Conservation (phyloP, 2,797 vertebrate species). For the Galaxias olidus region DNA sequence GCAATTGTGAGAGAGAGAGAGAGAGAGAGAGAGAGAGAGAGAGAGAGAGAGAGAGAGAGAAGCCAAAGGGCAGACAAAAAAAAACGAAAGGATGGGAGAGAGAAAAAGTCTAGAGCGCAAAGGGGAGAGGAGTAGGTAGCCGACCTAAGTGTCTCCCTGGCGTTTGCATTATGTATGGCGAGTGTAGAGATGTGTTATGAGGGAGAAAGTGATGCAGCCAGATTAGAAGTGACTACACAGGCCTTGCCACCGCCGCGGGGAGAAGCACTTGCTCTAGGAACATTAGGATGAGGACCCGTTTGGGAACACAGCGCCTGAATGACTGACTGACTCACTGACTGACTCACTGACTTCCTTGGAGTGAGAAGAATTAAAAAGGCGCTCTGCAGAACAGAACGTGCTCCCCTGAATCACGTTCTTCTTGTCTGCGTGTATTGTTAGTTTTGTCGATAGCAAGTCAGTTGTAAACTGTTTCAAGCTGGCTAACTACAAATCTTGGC, state of each 20-base stretch:
- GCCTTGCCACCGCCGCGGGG: too few species aligned
- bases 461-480: too few species aligned
- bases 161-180: conserved; percentile 69
- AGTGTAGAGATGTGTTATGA: conserved; percentile 68
- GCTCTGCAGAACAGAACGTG: too few species aligned
- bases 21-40: background rate
- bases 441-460: too few species aligned
- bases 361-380: conserved; percentile 58
- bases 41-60: background rate
- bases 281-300: conserved; percentile 61
- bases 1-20: background rate
- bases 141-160: conserved; percentile 55
- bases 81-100: background rate
- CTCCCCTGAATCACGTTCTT: too few species aligned
- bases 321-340: too few species aligned
- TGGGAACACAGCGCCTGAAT: conserved; percentile 41
- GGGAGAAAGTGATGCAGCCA: conserved; percentile 61
- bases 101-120: background rate
- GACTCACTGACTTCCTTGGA: conserved; percentile 35
- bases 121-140: background rate
- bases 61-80: background rate
- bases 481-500: too few species aligned
- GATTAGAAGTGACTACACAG: conserved; percentile 70
- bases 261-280: conserved; percentile 57
- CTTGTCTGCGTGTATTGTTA: too few species aligned